Base-by-base conservation (phyloP, 2,113 vertebrate genomes). In the Crotophaga sulcirostris region DNA sequence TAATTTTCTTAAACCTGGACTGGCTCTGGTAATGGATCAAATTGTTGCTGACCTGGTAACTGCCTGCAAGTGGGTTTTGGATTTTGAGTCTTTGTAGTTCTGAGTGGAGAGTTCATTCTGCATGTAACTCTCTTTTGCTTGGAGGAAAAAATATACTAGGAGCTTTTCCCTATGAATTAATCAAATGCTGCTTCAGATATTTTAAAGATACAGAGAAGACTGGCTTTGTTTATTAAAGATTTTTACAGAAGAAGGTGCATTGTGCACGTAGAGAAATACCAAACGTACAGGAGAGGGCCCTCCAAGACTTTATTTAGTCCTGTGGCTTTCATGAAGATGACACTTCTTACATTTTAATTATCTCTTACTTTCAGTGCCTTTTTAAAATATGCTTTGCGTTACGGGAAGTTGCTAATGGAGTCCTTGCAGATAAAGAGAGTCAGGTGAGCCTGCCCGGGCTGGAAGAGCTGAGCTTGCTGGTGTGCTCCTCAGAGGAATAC, bases 241-340 rank as follows among this genome's bases (percentile, higher is more conserved):
- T 93, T n/a, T 89, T 58, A 21, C 59, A 66, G 59, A 33, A 67
- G 73, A 94, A 93, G 84, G 90, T 95, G 81, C 20, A 11, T 74
- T 85, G 91, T 90, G 75, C 87, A 67, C 10, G 2, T 90, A 62
- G 83, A 94, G 81, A 96, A 96, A 94, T 88, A 94, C 67, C 3
- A 88, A 97, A 78, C 0, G 96, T 97, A 97, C 97, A 97, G 97
- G 97, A 97, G 97, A 96, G 97, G 97, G 97, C 96, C 95, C 96
- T 97, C 96, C 95, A 97, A 97, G 96, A 96, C 96, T 97, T 97
- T 90, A 81, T 67, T 97, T 97, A 93, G 92, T 96, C 90, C 94
- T 94, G 28, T 92, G 91, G 85, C 89, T 96, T 92, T 96, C 91
- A 95, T 96, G 95, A 97, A 96, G 91, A 96, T 97, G 92, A 97